phyloP scores from a whole-genome alignment of 2,888 invertebrate genomes.

The Pollenia griseotomentosa region DNA sequence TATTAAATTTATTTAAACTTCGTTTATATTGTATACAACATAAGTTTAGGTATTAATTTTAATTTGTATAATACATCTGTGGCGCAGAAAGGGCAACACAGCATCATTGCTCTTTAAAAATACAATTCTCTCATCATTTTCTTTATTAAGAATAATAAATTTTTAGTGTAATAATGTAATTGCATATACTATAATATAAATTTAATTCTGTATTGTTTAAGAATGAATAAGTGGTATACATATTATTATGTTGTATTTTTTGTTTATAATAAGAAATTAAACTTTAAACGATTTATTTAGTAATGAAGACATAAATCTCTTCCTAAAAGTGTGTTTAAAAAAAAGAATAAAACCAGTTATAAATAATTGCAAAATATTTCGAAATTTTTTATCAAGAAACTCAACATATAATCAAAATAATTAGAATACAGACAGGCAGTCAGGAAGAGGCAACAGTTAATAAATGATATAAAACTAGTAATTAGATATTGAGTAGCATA shows the following conservation, averaged over 20 bases:
- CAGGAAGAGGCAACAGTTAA: not conserved
- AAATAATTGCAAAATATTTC: not conserved
- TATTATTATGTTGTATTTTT: slow-evolving; percentile 1
- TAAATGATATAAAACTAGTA: not conserved
- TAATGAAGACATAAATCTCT: too few relatives aligned
- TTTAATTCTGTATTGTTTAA: slow-evolving; percentile 30
- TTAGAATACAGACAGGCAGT: not conserved
- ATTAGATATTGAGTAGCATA: too few relatives aligned
- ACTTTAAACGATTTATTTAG: not conserved
- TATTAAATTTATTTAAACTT: slow-evolving; percentile 47
- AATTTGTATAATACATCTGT: slow-evolving; percentile 45
- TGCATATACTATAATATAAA: not conserved
- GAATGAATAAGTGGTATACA: slow-evolving; percentile 28
- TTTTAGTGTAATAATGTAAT: slow-evolving; percentile 6
- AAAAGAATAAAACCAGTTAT: not conserved
- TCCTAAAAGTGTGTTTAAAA: not conserved
- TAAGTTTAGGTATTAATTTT: slow-evolving; percentile 17
- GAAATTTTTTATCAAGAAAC: not conserved
- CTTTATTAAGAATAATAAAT: slow-evolving; percentile 33
- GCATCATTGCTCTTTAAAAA: slow-evolving; percentile 5
- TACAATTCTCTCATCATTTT: slow-evolving; percentile 9
- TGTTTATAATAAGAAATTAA: not conserved
- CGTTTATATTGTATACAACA: slow-evolving; percentile 35
- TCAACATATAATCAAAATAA: not conserved
- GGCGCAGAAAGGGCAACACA: slow-evolving; percentile 34